These are phyloP conservation scores for Eristalis arbustorum DNA, from an alignment of 2,888 invertebrate species.

Conservation along the genomic window DNA sequence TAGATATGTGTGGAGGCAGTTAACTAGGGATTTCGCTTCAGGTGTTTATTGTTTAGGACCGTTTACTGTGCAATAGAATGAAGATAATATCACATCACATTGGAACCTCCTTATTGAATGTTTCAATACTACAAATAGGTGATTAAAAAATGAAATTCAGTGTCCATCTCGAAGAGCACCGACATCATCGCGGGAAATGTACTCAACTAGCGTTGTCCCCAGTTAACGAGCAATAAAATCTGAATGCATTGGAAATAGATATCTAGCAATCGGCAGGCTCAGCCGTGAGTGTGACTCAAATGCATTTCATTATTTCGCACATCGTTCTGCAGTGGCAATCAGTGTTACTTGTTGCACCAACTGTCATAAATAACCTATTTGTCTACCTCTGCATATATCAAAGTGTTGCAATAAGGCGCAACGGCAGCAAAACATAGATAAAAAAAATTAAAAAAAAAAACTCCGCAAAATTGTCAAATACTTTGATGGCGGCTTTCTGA, in stretches of 20 bases:
- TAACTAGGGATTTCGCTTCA: too few species aligned
- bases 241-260: neutral
- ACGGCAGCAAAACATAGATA: neutral
- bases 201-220: too few species aligned
- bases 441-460: conserved; percentile 21
- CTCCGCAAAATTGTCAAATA: conserved; percentile 36
- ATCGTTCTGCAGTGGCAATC: conserved; percentile 3
- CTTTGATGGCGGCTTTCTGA: conserved; percentile 41
- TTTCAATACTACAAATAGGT: too few species aligned
- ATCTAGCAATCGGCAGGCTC: neutral
- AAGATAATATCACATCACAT: too few species aligned
- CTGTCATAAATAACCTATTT: conserved; percentile 45
- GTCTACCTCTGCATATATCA: conserved; percentile 13
- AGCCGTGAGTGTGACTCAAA: neutral
- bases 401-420: neutral
- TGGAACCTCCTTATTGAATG: too few species aligned
- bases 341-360: conserved; percentile 4
- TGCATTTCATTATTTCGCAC: neutral
- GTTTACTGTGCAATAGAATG: too few species aligned
- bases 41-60: too few species aligned
- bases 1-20: too few species aligned
- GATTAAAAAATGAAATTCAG: too few species aligned
- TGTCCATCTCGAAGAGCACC: too few species aligned
- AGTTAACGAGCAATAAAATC: too few species aligned
- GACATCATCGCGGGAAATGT: too few species aligned